A percentile compares a stretch with the other conserved stretches of the same genome.
phyloP scores from a whole-genome alignment of 1,140 invertebrate genomes.

The Caenorhabditis latens region DNA sequence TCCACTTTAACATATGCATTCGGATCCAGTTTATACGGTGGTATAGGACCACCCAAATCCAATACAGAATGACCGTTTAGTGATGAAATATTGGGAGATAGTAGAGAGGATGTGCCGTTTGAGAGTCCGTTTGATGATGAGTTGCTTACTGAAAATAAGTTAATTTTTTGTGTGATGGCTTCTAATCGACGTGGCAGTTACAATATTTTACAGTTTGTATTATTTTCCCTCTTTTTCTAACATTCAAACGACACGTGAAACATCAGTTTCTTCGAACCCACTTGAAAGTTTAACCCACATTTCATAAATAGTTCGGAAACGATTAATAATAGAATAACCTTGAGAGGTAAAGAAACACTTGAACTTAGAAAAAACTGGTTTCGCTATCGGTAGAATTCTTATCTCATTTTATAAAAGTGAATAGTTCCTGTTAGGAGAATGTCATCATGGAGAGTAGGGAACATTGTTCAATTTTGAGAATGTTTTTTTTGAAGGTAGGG shows the following conservation, averaged over 20 bases:
- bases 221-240: neutral
- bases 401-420: too few species aligned
- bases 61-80: slow-evolving; percentile 27
- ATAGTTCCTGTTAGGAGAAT: too few species aligned
- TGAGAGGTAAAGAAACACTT: neutral
- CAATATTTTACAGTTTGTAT: neutral
- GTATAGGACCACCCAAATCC: slow-evolving; percentile 50
- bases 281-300: slow-evolving; percentile 11
- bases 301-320: neutral
- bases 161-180: neutral
- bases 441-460: too few species aligned
- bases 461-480: too few species aligned
- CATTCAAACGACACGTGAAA: neutral
- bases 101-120: slow-evolving; percentile 15
- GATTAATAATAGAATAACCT: slow-evolving; percentile 4
- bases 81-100: slow-evolving; percentile 24
- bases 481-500: too few species aligned
- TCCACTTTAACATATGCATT: slow-evolving; percentile 72
- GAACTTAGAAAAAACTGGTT: neutral
- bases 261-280: neutral
- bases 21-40: slow-evolving; percentile 35
- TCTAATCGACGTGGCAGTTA: too few species aligned
- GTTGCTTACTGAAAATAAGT: slow-evolving; percentile 22
- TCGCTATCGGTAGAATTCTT: too few species aligned
- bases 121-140: slow-evolving; percentile 43